A percentile compares a stretch with the other conserved stretches of the same genome.
Conservation (phyloP, 2,888 invertebrate genomes). For the Platypus cylindrus region DNA sequence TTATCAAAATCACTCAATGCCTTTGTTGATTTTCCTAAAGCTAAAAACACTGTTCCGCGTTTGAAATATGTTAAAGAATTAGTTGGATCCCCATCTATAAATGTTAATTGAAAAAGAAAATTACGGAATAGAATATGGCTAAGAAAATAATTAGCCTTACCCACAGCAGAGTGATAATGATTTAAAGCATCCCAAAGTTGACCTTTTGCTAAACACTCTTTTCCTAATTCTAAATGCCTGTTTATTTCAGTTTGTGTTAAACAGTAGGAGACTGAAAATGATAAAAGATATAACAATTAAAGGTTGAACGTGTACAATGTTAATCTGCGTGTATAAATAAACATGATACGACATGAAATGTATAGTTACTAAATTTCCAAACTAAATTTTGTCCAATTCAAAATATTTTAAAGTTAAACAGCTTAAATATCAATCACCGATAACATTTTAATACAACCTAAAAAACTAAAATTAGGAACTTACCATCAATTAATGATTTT, state of each 20-base stretch:
- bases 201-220: conserved; percentile 80
- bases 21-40: conserved; percentile 88
- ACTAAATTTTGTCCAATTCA: too few relatives aligned
- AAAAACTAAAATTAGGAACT: too few relatives aligned
- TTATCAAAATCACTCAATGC: conserved; percentile 88
- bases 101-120: conserved; percentile 6
- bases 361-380: too few relatives aligned
- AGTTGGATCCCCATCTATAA: conserved; percentile 81
- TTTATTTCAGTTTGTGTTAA: conserved; percentile 69
- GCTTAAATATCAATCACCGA: too few relatives aligned
- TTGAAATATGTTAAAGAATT: conserved; percentile 95
- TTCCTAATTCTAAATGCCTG: conserved; percentile 88
- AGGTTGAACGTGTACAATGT: too few relatives aligned
- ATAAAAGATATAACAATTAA: conserved; percentile 18
- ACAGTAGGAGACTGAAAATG: conserved; percentile 60
- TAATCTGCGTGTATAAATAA: too few relatives aligned
- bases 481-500: conserved; percentile 58
- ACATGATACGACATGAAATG: too few relatives aligned
- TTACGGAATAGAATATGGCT: neutral
- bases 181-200: conserved; percentile 92
- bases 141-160: conserved; percentile 39
- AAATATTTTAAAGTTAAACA: too few relatives aligned
- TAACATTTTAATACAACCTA: too few relatives aligned
- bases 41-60: conserved; percentile 90
- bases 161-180: conserved; percentile 96